These are phyloP conservation scores for Deroptyus accipitrinus DNA, from an alignment of 2,113 vertebrate species.

Conservation along the genomic window DNA sequence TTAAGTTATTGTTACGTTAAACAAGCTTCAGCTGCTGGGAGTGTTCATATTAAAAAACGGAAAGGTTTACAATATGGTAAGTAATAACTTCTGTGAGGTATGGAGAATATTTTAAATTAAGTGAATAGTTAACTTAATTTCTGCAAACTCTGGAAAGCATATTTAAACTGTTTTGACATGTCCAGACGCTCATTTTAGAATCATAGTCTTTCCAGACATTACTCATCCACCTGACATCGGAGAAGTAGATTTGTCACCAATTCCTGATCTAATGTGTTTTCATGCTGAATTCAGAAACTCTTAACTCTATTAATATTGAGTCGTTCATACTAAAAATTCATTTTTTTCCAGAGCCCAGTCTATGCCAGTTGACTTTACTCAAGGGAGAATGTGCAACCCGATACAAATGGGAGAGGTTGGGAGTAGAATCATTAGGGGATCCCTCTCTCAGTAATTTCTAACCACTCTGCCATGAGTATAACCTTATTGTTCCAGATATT, in stretches of 20 bases:
- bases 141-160: not conserved
- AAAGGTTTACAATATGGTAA: not conserved
- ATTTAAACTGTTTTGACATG: conserved; percentile 52
- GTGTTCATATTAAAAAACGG: not conserved
- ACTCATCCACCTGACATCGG: conserved; percentile 43
- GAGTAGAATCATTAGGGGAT: not conserved
- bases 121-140: conserved; percentile 9
- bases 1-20: not conserved
- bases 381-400: not conserved
- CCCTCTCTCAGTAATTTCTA: not conserved
- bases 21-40: not conserved
- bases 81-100: not conserved
- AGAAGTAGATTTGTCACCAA: conserved; percentile 44
- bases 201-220: conserved; percentile 57
- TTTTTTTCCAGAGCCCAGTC: not conserved
- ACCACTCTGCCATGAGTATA: not conserved
- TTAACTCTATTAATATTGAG: not conserved
- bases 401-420: not conserved
- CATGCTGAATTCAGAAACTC: conserved; percentile 33
- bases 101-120: not conserved
- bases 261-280: conserved; percentile 48
- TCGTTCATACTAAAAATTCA: not conserved
- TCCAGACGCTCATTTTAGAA: conserved; percentile 21
- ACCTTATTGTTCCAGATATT: not conserved
- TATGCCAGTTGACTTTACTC: conserved; percentile 11